Percentiles rank a stretch among this genome's conserved stretches.
These are phyloP conservation scores for Plebejus anna DNA, from an alignment of 2,888 invertebrate species.

Conservation along the genomic window DNA sequence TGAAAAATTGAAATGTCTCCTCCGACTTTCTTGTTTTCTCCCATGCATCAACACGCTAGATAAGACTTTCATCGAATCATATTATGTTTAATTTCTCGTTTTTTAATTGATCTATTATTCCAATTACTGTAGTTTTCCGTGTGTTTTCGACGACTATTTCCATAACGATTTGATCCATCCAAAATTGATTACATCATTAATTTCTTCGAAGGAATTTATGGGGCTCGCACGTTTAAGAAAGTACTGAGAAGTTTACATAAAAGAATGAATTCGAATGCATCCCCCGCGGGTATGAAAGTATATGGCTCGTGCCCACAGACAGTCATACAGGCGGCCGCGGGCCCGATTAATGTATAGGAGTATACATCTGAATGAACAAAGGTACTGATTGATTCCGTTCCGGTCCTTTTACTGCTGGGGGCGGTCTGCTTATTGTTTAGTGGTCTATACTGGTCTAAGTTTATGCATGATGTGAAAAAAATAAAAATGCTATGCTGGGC, in stretches of 20 bases:
- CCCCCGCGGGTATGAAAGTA: conserved; percentile 22
- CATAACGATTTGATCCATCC: not conserved
- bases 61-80: conserved; percentile 12
- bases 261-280: conserved; percentile 16
- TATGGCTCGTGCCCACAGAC: conserved; percentile 11
- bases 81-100: conserved; percentile 11
- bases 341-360: not conserved
- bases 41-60: not conserved
- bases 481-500: too few relatives aligned
- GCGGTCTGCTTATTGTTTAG: conserved; percentile 2
- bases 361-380: conserved; percentile 15
- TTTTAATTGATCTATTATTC: conserved; percentile 17
- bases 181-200: not conserved
- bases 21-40: conserved; percentile 12
- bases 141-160: not conserved
- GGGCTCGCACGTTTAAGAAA: conserved; percentile 8
- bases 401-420: conserved; percentile 16
- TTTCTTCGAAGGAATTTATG: conserved; percentile 6
- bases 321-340: not conserved
- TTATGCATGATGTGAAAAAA: too few relatives aligned
- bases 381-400: conserved; percentile 20
- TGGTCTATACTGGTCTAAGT: not conserved
- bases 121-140: conserved; percentile 2
- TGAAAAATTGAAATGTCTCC: conserved; percentile 18
- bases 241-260: conserved; percentile 3